phyloP scores from a whole-genome alignment of 2,113 vertebrate genomes.

The Neomonachus schauinslandi region DNA sequence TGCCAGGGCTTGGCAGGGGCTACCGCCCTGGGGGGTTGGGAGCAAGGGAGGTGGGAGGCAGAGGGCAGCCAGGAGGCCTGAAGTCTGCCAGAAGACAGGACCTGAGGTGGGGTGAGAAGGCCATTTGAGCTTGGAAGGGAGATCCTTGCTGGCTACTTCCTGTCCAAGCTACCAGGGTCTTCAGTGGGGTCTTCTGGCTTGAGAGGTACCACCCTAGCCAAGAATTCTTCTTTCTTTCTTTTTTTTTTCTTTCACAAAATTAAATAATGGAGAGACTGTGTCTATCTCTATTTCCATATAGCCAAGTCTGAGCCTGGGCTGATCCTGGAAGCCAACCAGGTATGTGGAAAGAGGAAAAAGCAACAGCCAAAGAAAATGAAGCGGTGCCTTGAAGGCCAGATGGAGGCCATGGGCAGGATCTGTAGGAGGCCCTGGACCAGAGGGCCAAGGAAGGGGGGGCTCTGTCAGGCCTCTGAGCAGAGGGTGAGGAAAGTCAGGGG shows the following conservation, averaged over 20 bases:
- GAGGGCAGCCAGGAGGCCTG: conserved; percentile 12
- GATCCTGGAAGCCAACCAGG: conserved; percentile 81
- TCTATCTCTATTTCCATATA: conserved; percentile 77
- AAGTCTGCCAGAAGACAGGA: conserved; percentile 32
- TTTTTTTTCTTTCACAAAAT: conserved; percentile 58
- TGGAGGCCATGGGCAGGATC: conserved; percentile 55
- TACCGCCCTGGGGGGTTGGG: conserved; percentile 50
- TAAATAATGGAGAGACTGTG: conserved; percentile 77
- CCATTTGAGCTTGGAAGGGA: neutral
- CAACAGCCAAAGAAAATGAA: conserved; percentile 78
- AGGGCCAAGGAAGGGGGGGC: neutral
- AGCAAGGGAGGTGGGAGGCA: conserved; percentile 58
- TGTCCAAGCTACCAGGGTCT: conserved; percentile 51
- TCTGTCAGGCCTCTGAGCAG: conserved; percentile 51
- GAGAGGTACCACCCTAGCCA: conserved; percentile 66
- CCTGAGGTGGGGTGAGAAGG: conserved; percentile 2
- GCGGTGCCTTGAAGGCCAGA: conserved; percentile 68
- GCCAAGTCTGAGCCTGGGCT: conserved; percentile 76
- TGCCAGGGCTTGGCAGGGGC: conserved; percentile 75
- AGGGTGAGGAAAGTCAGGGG: neutral
- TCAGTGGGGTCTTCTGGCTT: conserved; percentile 53
- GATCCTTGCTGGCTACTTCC: neutral
- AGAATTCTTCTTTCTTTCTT: conserved; percentile 58
- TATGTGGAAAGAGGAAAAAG: conserved; percentile 80
- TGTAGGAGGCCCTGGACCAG: conserved; percentile 64